phyloP scores from a whole-genome alignment of 2,113 vertebrate genomes.

The Scytalopus superciliaris region DNA sequence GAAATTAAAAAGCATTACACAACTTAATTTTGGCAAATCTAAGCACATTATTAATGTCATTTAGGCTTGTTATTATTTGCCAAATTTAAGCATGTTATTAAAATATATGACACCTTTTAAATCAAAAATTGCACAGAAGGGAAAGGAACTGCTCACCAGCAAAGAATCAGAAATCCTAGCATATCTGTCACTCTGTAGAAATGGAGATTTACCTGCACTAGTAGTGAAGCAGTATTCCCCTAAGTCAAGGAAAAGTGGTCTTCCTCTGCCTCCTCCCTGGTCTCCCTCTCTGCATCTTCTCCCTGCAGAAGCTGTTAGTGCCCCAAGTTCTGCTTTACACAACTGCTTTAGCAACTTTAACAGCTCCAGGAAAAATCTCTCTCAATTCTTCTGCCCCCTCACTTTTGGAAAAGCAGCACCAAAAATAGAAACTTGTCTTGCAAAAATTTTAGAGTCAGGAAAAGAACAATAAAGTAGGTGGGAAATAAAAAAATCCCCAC shows the following conservation, averaged over 20 bases:
- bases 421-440: not conserved
- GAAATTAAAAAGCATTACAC: not conserved
- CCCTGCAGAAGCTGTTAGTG: not conserved
- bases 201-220: not conserved
- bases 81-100: not conserved
- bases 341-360: not conserved
- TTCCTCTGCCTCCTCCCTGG: not conserved
- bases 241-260: not conserved
- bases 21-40: not conserved
- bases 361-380: not conserved
- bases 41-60: not conserved
- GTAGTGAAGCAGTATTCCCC: not conserved
- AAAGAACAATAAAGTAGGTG: not conserved
- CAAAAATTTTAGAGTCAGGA: not conserved
- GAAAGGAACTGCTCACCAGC: not conserved
- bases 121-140: not conserved
- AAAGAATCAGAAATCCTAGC: not conserved
- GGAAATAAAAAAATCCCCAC: not conserved
- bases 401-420: not conserved
- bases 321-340: not conserved
- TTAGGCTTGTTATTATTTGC: not conserved
- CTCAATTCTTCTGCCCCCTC: not conserved
- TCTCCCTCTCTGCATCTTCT: not conserved
- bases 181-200: not conserved
- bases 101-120: not conserved